phyloP scores from a whole-genome alignment of 2,113 vertebrate species.

The Crypturellus undulatus region DNA sequence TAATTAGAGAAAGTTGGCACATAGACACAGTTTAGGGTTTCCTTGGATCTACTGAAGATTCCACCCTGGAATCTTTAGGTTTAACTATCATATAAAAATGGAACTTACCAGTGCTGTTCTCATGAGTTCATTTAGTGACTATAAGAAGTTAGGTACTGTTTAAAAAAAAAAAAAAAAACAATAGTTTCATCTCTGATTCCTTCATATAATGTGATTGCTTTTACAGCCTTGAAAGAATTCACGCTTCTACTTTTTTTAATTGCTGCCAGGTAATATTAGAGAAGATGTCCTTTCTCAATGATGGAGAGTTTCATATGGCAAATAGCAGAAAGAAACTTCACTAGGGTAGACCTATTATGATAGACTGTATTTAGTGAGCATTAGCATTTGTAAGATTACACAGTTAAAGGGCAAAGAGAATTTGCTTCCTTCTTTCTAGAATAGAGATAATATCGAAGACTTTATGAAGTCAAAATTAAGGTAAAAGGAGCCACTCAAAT shows the following conservation, averaged over 20 bases:
- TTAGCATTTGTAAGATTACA: not conserved
- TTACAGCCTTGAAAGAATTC: not conserved
- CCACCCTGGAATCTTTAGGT: not conserved
- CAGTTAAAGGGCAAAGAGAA: not conserved
- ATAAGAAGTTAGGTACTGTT: not conserved
- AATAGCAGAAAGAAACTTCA: not conserved
- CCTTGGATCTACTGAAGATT: not conserved
- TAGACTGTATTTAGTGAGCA: not conserved
- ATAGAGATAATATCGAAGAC: not conserved
- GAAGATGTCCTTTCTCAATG: not conserved
- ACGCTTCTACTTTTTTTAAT: not conserved
- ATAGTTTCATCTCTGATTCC: not conserved
- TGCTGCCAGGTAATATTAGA: not conserved
- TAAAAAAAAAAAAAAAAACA: not conserved
- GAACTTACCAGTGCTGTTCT: not conserved
- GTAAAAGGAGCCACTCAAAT: not conserved
- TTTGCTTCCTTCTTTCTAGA: not conserved
- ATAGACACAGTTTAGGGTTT: not conserved
- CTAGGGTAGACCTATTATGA: not conserved
- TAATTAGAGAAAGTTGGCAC: conserved; percentile 25
- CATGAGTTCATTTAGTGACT: not conserved
- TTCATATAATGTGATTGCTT: not conserved
- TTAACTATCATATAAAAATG: not conserved
- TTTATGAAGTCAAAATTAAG: not conserved
- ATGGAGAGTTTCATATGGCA: not conserved